Evolutionary conservation across 2,888 invertebrate species (phyloP), one percentile per base, ranked within the genome.

Genomic region (Agonum fuliginosum): DNA sequence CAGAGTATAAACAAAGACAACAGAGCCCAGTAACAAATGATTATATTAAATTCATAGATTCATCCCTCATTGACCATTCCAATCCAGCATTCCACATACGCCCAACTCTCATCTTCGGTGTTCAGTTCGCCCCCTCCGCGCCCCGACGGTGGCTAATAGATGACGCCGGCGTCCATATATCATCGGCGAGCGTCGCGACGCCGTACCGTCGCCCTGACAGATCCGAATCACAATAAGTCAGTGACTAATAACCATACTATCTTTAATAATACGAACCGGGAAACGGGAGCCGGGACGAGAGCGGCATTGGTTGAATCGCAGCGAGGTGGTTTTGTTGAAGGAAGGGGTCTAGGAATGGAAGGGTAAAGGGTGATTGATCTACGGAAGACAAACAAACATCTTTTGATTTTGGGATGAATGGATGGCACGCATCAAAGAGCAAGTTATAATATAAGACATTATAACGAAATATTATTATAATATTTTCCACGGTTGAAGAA

Each of bases 171-270:
- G 67, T 67, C 75, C 85, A 85, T 85, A 85, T 84, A 85, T 85
- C 85, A 85, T 82, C 81, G 83, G 82, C 78, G 81, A 82, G 34
- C 75, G 75, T 75, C 75, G 75, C 74, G 22, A 67, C 74, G 22
- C 20, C 20, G 20, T 27, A n/a, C 20, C 65, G 30, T 14, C 14
- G 41, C n/a, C 81, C 82, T 84, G 83, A 84, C 85, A 85, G 83
- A 84, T 72, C 81, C 81, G 83, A 82, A 83, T 83, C 83, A 83
- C 81, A 83, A 81, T 84, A 83, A 83, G 84, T 83, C 84, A 83
- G 83, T 84, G 84, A 84, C 85, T 85, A 85, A 85, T 85, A 84
- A 82, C 84, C 84, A 82, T 80, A 80, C 82, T 81, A 82, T 83
- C 82, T 83, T 83, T 82, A 83, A 83, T 83, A 83, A 82, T 81